phyloP scores from a whole-genome alignment of 2,797 vertebrate genomes.

The Taeniopygia guttata region DNA sequence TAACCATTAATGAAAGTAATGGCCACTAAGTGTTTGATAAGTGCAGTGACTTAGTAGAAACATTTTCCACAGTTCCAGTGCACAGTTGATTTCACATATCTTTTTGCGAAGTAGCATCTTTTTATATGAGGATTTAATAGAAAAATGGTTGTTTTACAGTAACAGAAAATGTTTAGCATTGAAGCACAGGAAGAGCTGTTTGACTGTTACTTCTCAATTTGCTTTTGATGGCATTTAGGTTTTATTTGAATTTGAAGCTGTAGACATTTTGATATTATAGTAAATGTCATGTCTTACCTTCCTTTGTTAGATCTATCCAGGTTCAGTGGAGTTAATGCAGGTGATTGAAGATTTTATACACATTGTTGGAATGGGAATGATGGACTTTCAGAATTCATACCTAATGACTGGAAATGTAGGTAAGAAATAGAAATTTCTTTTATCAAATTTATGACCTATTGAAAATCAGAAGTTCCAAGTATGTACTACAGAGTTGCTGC shows the following conservation, averaged over 20 bases:
- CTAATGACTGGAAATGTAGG: conserved; percentile 99
- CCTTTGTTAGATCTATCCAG: conserved; percentile 90
- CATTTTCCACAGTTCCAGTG: neutral
- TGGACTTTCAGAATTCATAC: conserved; percentile 99
- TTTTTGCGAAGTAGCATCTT: neutral
- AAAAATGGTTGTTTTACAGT: neutral
- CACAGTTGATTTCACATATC: neutral
- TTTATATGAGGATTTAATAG: neutral
- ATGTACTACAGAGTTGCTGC: neutral
- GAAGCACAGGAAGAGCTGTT: neutral
- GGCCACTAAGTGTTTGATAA: neutral
- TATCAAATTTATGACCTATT: conserved; percentile 53
- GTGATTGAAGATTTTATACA: conserved; percentile 99
- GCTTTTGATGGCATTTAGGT: neutral
- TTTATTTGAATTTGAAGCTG: neutral
- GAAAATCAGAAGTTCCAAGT: conserved; percentile 65
- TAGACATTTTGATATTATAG: neutral
- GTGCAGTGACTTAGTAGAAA: neutral
- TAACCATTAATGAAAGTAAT: neutral
- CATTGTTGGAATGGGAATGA: conserved; percentile 98
- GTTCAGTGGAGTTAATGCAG: conserved; percentile 98
- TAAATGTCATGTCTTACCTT: conserved; percentile 27
- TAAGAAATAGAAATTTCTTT: conserved; percentile 80
- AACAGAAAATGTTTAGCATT: neutral
- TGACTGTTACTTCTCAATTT: neutral